Evolutionary conservation across 2,113 vertebrate genomes (phyloP).

Genomic region (Phocoena sinus): DNA sequence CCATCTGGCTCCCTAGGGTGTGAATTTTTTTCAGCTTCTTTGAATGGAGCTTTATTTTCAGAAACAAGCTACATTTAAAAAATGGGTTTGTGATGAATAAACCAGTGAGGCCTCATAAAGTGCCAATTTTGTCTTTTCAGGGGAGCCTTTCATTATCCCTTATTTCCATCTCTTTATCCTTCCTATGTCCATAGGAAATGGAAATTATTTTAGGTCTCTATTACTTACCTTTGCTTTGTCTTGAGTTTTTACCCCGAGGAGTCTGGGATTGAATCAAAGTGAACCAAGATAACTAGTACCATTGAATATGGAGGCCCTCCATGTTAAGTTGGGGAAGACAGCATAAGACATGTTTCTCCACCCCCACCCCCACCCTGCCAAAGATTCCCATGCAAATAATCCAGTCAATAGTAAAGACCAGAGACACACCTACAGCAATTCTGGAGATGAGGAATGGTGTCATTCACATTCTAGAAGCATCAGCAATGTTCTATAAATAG

Average conservation of each 20-base stretch:
- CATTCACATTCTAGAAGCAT: not conserved
- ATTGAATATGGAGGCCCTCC: not conserved
- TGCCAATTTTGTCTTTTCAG: constrained; percentile 37
- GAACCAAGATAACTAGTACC: not conserved
- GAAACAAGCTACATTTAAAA: constrained; percentile 60
- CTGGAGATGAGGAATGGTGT: not conserved
- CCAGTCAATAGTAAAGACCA: not conserved
- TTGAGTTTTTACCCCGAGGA: not conserved
- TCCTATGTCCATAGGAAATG: not conserved
- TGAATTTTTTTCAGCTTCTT: constrained; percentile 47
- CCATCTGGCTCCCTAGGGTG: constrained; percentile 59
- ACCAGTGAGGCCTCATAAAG: not conserved
- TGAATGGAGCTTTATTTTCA: constrained; percentile 72
- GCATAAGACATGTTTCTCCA: not conserved
- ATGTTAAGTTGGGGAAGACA: not conserved
- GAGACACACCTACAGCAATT: not conserved
- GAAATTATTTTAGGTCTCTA: not conserved
- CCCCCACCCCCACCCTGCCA: not conserved
- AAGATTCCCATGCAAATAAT: not conserved
- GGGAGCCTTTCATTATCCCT: not conserved
- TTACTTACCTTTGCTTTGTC: not conserved
- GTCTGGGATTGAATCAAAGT: not conserved
- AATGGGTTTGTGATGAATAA: constrained; percentile 60
- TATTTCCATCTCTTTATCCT: not conserved
- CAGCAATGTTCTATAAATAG: not conserved